Percentiles rank a stretch among this genome's conserved stretches.
These are phyloP conservation scores for Tyto alba DNA, from an alignment of 2,113 vertebrate genomes.

Conservation along the genomic window DNA sequence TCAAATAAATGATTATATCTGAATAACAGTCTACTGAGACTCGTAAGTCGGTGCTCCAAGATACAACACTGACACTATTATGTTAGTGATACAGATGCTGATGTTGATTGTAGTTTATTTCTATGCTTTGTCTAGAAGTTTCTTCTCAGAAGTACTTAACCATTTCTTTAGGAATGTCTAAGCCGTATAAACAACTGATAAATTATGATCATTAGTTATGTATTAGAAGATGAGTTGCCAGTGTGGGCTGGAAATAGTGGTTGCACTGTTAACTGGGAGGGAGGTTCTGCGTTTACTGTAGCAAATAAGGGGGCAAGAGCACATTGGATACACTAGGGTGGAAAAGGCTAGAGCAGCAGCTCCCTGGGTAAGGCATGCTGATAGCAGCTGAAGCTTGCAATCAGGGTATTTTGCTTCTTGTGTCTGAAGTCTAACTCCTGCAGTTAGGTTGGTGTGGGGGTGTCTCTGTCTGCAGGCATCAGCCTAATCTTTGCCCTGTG, in stretches of 20 bases:
- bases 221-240: background rate
- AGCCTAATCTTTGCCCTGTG: background rate
- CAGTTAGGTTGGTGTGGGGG: background rate
- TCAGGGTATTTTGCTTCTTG: background rate
- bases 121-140: background rate
- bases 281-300: accelerated
- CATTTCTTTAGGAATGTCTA: background rate
- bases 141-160: background rate
- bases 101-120: background rate
- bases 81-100: background rate
- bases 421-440: background rate
- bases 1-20: background rate
- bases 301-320: background rate
- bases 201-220: background rate
- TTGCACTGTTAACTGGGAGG: background rate
- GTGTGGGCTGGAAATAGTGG: background rate
- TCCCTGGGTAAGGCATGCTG: background rate
- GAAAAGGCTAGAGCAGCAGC: background rate
- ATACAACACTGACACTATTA: background rate
- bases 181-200: background rate
- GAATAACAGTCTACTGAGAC: slow-evolving; percentile 1
- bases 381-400: background rate
- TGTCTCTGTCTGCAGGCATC: background rate
- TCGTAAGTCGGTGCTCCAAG: background rate
- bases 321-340: background rate